Evolutionary conservation across 2,888 invertebrate species (phyloP), one percentile per base, ranked within the genome.

Genomic region (Tiliacea aurago): DNA sequence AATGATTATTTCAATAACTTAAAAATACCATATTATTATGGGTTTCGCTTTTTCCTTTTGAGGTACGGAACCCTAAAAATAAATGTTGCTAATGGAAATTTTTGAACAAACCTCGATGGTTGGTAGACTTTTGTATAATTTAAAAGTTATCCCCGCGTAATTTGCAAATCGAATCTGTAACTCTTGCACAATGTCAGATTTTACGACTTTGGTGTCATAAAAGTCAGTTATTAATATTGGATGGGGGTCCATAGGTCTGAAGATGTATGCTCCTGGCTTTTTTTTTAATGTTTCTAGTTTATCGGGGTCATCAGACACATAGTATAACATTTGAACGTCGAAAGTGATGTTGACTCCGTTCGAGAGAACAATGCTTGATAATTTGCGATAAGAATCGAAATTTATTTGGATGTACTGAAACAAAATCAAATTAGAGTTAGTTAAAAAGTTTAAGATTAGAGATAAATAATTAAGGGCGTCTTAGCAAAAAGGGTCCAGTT

Each of bases 221-320:
- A 71, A 77, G 3, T 90, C 87, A 1, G 85, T 62, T 0, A 94
- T 88, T 0, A 83, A 61, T 0, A 86, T 78, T 0, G 92, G 90
- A 4, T 83, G 73, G 0, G 85, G 76, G 20, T 93, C 92, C 75
- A 93, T 90, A 0, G 92, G 98, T 58, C 98, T 96, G 91, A 98
- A 98, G 13, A 99, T 97, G 87, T 99, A 99, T 0, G 99, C 98
- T 0, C 99, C 99, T 0, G 99, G 99, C 0, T 98, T 97, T 80
- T 98, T 96, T 80, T 84, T 88, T 0, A 96, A 97, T 0, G 90
- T 95, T 0, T 94, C 93, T 1, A 91, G 90, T 84, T 97, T 98
- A 70, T 97, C 94, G 0, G 98, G 98, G 5, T 95, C 95, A 59
- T 97, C 97, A 0, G 97, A 98, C 41, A 97, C 94, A 87, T 99